Percentiles rank a stretch among this genome's conserved stretches.
Evolutionary conservation across 2,888 invertebrate genomes (phyloP).

Genomic region (Drosophila peninsularis): DNA sequence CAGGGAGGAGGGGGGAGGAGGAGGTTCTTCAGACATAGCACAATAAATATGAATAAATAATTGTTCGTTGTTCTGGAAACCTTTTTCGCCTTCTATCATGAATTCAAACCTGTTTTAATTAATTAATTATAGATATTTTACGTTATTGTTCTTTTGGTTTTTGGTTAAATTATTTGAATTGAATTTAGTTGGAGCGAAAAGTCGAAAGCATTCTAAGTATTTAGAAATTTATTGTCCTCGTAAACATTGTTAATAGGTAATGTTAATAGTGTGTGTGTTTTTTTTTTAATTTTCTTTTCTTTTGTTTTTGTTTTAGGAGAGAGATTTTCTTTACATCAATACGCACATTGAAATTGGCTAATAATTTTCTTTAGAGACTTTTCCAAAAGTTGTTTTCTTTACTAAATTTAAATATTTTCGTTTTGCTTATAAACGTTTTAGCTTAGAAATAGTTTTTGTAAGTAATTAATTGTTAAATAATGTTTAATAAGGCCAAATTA

Average conservation of each 20-base stretch:
- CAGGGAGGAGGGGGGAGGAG: no score
- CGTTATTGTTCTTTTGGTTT: slow-evolving; percentile 7
- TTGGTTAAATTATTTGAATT: slow-evolving; percentile 47
- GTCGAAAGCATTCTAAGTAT: slow-evolving; percentile 70
- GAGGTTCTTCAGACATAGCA: slow-evolving; percentile 12
- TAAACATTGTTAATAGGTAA: slow-evolving; percentile 66
- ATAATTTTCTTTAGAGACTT: slow-evolving; percentile 68
- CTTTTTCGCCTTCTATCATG: slow-evolving; percentile 47
- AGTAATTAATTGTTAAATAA: slow-evolving; percentile 72
- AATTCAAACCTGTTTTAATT: slow-evolving; percentile 18
- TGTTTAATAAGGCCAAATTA: slow-evolving; percentile 83
- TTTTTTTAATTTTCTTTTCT: slow-evolving; percentile 20
- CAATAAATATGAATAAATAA: slow-evolving; percentile 57
- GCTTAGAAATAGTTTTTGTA: slow-evolving; percentile 47
- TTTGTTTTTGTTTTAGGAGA: slow-evolving; percentile 27
- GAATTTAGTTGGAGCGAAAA: slow-evolving; percentile 41
- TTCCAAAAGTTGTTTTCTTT: slow-evolving; percentile 59
- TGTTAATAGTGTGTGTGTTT: slow-evolving; percentile 43
- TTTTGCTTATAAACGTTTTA: slow-evolving; percentile 32
- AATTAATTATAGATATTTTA: slow-evolving; percentile 20
- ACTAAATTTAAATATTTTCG: slow-evolving; percentile 44
- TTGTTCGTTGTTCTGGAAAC: slow-evolving; percentile 78
- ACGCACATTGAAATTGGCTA: slow-evolving; percentile 74
- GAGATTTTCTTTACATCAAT: slow-evolving; percentile 54
- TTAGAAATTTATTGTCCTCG: slow-evolving; percentile 79